phyloP scores from a whole-genome alignment of 2,113 vertebrate species.

The Microcebus griseorufus region DNA sequence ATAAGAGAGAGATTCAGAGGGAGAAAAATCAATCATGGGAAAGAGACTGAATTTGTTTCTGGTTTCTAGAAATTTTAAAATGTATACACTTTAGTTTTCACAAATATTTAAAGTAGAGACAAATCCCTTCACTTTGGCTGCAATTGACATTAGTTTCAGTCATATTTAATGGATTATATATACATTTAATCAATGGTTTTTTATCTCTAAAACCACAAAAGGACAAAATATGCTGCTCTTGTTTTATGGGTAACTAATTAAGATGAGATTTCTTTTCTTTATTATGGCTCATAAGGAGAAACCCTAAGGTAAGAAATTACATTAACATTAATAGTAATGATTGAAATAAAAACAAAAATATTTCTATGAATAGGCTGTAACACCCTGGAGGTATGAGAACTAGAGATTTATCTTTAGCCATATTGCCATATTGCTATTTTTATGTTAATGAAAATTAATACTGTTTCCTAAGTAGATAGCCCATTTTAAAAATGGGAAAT shows the following conservation, averaged over 20 bases:
- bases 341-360: constrained; percentile 11
- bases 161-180: not conserved
- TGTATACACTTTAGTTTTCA: not conserved
- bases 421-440: not conserved
- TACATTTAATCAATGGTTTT: constrained; percentile 22
- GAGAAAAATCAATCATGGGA: constrained; percentile 18
- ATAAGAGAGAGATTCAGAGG: not conserved
- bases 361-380: constrained; percentile 13
- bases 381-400: not conserved
- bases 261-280: constrained; percentile 30
- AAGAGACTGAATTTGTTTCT: constrained; percentile 21
- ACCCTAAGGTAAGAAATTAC: not conserved
- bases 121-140: not conserved
- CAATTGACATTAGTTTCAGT: not conserved
- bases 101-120: not conserved
- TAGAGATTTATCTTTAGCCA: not conserved
- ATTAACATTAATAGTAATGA: not conserved
- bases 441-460: constrained; percentile 11
- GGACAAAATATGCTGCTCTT: not conserved
- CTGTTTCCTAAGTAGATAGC: not conserved
- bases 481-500: not conserved
- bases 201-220: constrained; percentile 36
- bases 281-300: not conserved
- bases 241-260: constrained; percentile 33
- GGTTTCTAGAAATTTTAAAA: constrained; percentile 8